Conservation (phyloP, 1,140 invertebrate species). For the Tetramorium alpestre region DNA sequence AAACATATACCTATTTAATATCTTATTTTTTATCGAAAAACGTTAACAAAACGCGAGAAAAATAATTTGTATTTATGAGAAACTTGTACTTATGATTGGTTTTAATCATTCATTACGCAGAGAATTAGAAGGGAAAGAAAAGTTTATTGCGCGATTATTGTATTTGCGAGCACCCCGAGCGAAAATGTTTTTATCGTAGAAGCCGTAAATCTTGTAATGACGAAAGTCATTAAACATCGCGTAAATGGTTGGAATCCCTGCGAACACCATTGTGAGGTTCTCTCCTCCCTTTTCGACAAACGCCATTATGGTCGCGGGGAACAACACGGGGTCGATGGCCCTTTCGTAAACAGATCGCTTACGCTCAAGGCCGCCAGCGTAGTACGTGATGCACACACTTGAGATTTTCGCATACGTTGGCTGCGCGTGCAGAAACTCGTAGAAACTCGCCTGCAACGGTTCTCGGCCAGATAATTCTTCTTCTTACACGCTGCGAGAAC, state of each 20-base stretch:
- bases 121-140: background rate
- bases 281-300: constrained; percentile 18
- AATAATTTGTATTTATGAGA: background rate
- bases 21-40: background rate
- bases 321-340: constrained; percentile 14
- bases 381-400: constrained; percentile 11
- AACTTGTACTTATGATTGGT: background rate
- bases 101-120: constrained; percentile 4
- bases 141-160: background rate
- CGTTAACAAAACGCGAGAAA: background rate
- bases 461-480: background rate
- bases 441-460: constrained; percentile 11
- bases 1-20: background rate
- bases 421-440: background rate
- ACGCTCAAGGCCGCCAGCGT: constrained; percentile 25
- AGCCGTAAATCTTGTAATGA: constrained; percentile 13
- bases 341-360: constrained; percentile 33
- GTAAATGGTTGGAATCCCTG: background rate
- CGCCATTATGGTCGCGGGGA: constrained; percentile 16
- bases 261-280: background rate
- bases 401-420: constrained; percentile 16
- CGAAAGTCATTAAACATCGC: constrained; percentile 31
- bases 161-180: background rate
- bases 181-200: background rate
- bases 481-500: background rate